Evolutionary conservation across 2,888 invertebrate genomes (phyloP), one percentile per base, ranked within the genome.

Genomic region (Campoletis raptor): DNA sequence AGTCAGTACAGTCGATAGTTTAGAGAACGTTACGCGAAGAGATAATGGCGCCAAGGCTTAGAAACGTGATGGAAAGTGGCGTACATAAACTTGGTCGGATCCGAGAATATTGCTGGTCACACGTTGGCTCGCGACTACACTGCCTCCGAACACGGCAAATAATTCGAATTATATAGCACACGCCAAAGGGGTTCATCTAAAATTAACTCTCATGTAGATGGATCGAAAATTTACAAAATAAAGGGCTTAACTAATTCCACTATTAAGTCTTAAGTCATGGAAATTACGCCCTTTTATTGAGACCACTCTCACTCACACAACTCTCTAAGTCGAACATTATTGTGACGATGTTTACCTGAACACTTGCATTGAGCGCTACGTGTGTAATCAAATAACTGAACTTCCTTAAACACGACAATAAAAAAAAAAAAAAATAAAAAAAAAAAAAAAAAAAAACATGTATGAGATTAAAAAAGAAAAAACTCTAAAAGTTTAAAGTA

Each of bases 161-260:
- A 79, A 82, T 74, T 57, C 82, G 72, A 85, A 64, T 82, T 79
- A 78, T 64, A 79, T 40, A 18, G 45, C 52, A 7, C 85, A 66
- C 42, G 37, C 15, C 45, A 67, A 77, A 52, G 69, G 66, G 45
- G 67, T 61, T 77, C 73, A 66, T 74, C 85, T 85, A 85, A 81
- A 85, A 61, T 81, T 85, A 85, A 81, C 78, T 10, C 61, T n/a
- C 30, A 12, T 37, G 69, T 8, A n/a, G 10, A 7, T 57, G 9
- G 21, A 70, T 45, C 37, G 37, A 24, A 12, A 42, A 42, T 74
- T 24, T n/a, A 9, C 24, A 8, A 40, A 36, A 30, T 24, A 57
- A 74, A 74, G n/a, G 74, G 21, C 57, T 40, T 24, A 18, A 57
- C 12, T 21, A 3, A 40, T n/a, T 15, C 57, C 8, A n/a, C 52